Conservation (phyloP, 1,140 invertebrate species). For the Gonatopus flavifemur region DNA sequence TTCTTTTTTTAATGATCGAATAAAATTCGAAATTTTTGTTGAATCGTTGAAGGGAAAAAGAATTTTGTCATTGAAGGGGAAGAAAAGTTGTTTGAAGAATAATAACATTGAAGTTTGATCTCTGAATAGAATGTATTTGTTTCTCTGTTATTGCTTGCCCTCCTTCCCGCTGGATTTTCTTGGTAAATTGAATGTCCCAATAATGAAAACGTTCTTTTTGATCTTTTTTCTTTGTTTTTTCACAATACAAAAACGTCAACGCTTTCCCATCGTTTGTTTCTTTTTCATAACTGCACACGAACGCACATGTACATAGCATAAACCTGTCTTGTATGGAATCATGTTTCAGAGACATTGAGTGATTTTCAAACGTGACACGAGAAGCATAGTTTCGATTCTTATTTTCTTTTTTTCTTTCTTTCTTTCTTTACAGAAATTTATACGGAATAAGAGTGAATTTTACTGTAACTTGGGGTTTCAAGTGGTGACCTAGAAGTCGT, state of each 20-base stretch:
- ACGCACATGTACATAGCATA: slow-evolving; percentile 45
- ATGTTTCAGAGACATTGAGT: slow-evolving; percentile 48
- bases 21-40: no score
- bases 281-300: no score
- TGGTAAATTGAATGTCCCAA: slow-evolving; percentile 59
- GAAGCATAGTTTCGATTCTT: no score
- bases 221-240: slow-evolving; percentile 32
- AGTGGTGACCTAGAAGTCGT: no score
- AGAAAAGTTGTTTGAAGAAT: slow-evolving; percentile 18
- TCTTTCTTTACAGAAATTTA: no score
- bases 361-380: no score
- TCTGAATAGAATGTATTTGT: slow-evolving; percentile 54
- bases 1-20: slow-evolving; percentile 1
- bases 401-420: no score
- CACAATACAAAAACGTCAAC: slow-evolving; percentile 29
- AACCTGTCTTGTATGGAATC: slow-evolving; percentile 50
- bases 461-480: no score
- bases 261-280: slow-evolving; percentile 36
- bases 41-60: slow-evolving; percentile 4
- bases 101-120: slow-evolving; percentile 33
- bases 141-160: slow-evolving; percentile 59
- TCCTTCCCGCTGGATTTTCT: slow-evolving; percentile 58
- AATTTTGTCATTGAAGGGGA: neutral
- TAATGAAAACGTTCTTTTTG: slow-evolving; percentile 42
- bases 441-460: no score